phyloP scores from a whole-genome alignment of 2,888 invertebrate species.

The Trileptium ribeirensis region DNA sequence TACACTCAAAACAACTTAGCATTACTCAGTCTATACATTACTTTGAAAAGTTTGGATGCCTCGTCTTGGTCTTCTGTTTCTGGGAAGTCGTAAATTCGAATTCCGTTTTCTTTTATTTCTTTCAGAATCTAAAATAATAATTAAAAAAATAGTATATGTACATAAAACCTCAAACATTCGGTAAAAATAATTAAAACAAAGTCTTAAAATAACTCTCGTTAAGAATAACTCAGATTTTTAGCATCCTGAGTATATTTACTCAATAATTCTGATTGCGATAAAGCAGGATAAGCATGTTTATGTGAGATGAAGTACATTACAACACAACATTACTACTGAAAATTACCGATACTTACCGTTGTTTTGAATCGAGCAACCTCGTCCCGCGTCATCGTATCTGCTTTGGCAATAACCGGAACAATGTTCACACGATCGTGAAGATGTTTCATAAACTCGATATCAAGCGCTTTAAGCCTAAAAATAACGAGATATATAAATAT shows the following conservation, averaged over 20 bases:
- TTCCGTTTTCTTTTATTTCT: slow-evolving; percentile 92
- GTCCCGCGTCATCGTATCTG: slow-evolving; percentile 95
- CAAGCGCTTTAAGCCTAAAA: slow-evolving; percentile 80
- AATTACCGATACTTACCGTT: slow-evolving; percentile 71
- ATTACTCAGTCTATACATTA: slow-evolving; percentile 29
- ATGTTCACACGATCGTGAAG: slow-evolving; percentile 98
- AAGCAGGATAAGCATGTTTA: neutral
- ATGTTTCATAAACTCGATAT: slow-evolving; percentile 97
- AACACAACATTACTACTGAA: slow-evolving; percentile 32
- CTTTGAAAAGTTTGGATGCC: slow-evolving; percentile 68
- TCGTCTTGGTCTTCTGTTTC: slow-evolving; percentile 68
- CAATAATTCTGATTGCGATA: neutral
- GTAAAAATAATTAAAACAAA: no score
- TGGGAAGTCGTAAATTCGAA: slow-evolving; percentile 97
- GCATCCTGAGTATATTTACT: neutral
- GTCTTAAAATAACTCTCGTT: no score
- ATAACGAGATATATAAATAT: neutral
- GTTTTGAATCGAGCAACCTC: slow-evolving; percentile 93
- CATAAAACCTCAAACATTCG: no score
- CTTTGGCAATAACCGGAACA: slow-evolving; percentile 95
- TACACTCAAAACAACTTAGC: no score
- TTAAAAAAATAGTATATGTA: no score
- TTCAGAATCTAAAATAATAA: slow-evolving; percentile 78
- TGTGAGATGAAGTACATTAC: neutral
- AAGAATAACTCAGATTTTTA: no score